phyloP scores from a whole-genome alignment of 2,113 vertebrate genomes.

The Gavialis gangeticus region DNA sequence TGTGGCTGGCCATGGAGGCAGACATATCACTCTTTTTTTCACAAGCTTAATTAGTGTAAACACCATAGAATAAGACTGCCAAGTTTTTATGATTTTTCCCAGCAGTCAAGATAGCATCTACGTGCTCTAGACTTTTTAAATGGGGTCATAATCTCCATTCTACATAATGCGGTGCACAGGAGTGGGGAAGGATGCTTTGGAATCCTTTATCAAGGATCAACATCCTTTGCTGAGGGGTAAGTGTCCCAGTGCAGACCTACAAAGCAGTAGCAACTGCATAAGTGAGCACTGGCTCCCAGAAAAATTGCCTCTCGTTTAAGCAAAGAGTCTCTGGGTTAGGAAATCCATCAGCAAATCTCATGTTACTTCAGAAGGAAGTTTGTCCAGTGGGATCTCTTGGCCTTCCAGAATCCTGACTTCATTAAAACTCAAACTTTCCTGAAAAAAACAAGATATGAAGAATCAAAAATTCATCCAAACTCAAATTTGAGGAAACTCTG shows the following conservation, averaged over 20 bases:
- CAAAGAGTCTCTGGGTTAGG: not conserved
- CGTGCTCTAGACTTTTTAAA: not conserved
- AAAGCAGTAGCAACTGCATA: not conserved
- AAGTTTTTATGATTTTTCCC: not conserved
- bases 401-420: not conserved
- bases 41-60: accelerated
- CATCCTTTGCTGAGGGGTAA: no score
- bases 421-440: not conserved
- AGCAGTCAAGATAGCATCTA: not conserved
- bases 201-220: no score
- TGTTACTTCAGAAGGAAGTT: not conserved
- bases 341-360: not conserved
- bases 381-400: not conserved
- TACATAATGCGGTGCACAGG: no score
- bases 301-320: not conserved
- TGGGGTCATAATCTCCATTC: not conserved
- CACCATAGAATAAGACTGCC: accelerated
- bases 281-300: not conserved
- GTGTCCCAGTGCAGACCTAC: not conserved
- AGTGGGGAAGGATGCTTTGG: no score
- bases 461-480: not conserved
- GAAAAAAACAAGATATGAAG: not conserved
- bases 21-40: not conserved
- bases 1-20: not conserved
- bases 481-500: not conserved